Conservation (phyloP, 2,113 vertebrate species). For the Prinia subflava region DNA sequence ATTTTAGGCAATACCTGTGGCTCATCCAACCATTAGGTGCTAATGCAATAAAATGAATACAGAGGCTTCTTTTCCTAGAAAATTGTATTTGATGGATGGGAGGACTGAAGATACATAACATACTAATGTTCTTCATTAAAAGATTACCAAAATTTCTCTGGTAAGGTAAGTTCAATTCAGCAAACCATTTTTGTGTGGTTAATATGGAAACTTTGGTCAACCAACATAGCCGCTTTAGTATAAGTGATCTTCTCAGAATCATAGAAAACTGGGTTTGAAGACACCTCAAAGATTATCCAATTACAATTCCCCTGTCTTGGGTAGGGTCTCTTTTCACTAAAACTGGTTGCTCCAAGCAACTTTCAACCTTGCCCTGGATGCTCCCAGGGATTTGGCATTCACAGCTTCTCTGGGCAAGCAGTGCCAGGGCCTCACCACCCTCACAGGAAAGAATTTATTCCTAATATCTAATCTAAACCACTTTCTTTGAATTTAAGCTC, state of each 20-base stretch:
- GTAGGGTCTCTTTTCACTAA: not conserved
- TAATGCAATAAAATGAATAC: not conserved
- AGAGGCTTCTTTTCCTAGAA: not conserved
- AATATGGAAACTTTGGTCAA: not conserved
- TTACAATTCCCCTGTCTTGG: accelerated
- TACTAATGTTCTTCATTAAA: not conserved
- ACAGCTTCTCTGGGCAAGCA: not conserved
- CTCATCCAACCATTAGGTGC: not conserved
- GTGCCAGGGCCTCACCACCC: not conserved
- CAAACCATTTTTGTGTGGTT: accelerated
- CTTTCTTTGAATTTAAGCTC: not conserved
- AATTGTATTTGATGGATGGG: not conserved
- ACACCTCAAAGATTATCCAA: not conserved
- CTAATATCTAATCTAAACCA: not conserved
- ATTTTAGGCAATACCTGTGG: not conserved
- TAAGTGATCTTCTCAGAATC: not conserved
- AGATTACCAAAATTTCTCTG: not conserved
- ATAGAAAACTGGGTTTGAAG: not conserved
- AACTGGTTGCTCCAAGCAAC: no score
- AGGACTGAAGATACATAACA: not conserved
- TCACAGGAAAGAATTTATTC: not conserved
- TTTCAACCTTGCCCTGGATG: accelerated
- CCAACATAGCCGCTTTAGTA: not conserved
- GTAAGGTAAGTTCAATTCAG: not conserved
- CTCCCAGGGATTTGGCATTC: not conserved